Evolutionary conservation across 2,888 invertebrate genomes (phyloP).

Genomic region (Rhodophaea formosa): DNA sequence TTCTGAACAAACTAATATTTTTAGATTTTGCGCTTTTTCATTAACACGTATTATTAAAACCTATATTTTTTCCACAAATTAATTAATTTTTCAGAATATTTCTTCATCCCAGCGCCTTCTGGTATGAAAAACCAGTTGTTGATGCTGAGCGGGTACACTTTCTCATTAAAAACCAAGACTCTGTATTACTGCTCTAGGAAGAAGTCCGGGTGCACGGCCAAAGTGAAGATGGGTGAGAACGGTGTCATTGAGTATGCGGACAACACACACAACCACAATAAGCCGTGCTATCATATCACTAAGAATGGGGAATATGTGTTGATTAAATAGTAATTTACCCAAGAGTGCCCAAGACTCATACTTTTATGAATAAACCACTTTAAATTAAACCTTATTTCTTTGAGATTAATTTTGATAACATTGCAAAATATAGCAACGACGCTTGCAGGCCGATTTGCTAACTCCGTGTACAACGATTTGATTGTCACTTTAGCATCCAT

Average conservation of each 20-base stretch:
- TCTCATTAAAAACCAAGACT: constrained; percentile 17
- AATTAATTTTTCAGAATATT: constrained; percentile 6
- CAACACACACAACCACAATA: constrained; percentile 27
- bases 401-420: too few relatives aligned
- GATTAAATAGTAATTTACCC: not conserved
- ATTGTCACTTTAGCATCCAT: too few relatives aligned
- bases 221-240: constrained; percentile 29
- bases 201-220: constrained; percentile 32
- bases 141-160: constrained; percentile 26
- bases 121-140: constrained; percentile 17
- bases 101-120: constrained; percentile 1
- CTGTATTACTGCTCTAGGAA: constrained; percentile 35
- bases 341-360: too few relatives aligned
- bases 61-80: too few relatives aligned
- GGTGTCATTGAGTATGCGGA: constrained; percentile 29
- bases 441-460: too few relatives aligned
- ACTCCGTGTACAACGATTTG: too few relatives aligned
- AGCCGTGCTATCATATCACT: constrained; percentile 16
- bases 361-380: too few relatives aligned
- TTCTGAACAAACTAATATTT: too few relatives aligned
- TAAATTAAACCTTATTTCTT: too few relatives aligned
- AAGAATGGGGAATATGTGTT: constrained; percentile 9
- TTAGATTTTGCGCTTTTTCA: too few relatives aligned
- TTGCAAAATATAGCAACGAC: too few relatives aligned
- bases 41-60: too few relatives aligned